Evolutionary conservation across 2,797 vertebrate genomes (phyloP).

Genomic region (Oryzias sinensis): DNA sequence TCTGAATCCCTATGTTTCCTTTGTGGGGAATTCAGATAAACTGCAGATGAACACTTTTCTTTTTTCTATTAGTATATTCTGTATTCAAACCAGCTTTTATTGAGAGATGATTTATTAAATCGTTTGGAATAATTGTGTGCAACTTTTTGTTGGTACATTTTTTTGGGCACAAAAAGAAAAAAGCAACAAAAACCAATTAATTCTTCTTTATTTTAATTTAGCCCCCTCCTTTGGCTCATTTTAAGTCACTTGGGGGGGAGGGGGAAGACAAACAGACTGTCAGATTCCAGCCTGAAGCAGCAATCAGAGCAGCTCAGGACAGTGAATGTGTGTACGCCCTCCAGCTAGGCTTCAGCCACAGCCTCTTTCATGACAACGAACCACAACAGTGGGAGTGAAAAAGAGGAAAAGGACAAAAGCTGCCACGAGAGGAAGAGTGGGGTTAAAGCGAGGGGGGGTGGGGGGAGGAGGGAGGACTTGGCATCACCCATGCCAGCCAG

Average conservation of each 20-base stretch:
- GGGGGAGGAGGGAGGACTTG: slow-evolving; percentile 48
- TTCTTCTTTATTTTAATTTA: slow-evolving; percentile 32
- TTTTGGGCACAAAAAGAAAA: slow-evolving; percentile 33
- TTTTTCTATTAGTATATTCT: slow-evolving; percentile 5
- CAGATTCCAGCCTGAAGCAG: slow-evolving; percentile 32
- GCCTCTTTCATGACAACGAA: slow-evolving; percentile 53
- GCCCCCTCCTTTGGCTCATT: slow-evolving; percentile 10
- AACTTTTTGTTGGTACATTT: slow-evolving; percentile 44
- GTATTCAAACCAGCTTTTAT: slow-evolving; percentile 44
- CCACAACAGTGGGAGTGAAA: slow-evolving; percentile 41
- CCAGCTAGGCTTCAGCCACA: slow-evolving; percentile 54
- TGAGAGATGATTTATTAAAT: slow-evolving; percentile 48
- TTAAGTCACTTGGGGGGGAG: background rate
- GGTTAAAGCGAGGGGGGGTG: slow-evolving; percentile 32
- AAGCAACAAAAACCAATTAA: slow-evolving; percentile 35
- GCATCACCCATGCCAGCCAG: slow-evolving; percentile 69
- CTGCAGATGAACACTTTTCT: slow-evolving; percentile 12
- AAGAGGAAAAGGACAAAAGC: slow-evolving; percentile 32
- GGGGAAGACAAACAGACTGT: too few relatives aligned
- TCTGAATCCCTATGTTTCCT: slow-evolving; percentile 1
- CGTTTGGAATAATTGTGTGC: slow-evolving; percentile 39
- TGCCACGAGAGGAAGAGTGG: slow-evolving; percentile 17
- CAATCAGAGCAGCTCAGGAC: slow-evolving; percentile 35
- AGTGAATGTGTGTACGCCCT: slow-evolving; percentile 57
- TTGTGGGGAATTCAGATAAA: slow-evolving; percentile 16